Evolutionary conservation across 2,888 invertebrate genomes (phyloP).

Genomic region (Andrena camellia): DNA sequence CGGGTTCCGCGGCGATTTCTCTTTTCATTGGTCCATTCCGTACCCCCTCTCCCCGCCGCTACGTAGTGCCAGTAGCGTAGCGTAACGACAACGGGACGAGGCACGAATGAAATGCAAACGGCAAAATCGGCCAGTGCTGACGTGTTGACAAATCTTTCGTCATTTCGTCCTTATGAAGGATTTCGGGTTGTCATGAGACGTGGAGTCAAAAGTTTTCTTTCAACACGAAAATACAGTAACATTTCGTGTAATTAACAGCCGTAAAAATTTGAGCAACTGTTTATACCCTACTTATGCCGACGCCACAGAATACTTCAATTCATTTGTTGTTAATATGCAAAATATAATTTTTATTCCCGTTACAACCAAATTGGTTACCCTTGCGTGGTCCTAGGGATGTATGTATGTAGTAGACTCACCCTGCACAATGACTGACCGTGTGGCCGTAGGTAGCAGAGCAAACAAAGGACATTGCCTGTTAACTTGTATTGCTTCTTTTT

Average conservation of each 20-base stretch:
- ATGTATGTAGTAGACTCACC: too few species aligned
- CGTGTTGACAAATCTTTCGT: constrained; percentile 49
- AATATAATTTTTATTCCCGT: too few species aligned
- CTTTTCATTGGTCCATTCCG: constrained; percentile 57
- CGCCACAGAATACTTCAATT: too few species aligned
- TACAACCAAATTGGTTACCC: too few species aligned
- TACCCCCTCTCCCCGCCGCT: constrained; percentile 27
- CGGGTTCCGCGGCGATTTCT: constrained; percentile 59
- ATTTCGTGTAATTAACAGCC: too few species aligned
- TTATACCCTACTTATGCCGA: too few species aligned
- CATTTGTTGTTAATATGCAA: too few species aligned
- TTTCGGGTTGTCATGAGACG: constrained; percentile 14
- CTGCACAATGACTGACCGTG: too few species aligned
- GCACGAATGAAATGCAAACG: constrained; percentile 42
- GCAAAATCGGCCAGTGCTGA: constrained; percentile 32
- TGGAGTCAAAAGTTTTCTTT: too few species aligned
- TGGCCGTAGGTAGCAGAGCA: neutral
- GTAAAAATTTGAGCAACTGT: too few species aligned
- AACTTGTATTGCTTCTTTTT: constrained; percentile 6
- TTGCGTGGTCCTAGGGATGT: too few species aligned
- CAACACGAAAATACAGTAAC: too few species aligned
- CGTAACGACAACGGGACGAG: constrained; percentile 24
- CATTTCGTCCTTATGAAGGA: constrained; percentile 14
- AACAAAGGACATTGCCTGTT: constrained; percentile 32
- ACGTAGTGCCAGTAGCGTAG: constrained; percentile 45